Conservation (phyloP, 2,888 invertebrate genomes). For the Dynastes grantii region DNA sequence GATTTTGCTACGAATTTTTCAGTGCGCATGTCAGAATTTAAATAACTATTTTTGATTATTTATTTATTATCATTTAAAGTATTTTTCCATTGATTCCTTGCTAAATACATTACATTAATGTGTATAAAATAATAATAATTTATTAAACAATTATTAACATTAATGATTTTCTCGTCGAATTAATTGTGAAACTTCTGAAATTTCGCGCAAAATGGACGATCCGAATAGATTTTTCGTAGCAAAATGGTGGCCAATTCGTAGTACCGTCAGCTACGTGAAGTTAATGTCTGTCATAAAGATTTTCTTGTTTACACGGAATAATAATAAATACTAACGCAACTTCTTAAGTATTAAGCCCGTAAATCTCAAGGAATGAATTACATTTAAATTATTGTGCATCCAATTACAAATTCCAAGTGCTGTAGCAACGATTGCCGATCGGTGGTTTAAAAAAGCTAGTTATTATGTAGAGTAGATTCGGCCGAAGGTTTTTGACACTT, state of each 20-base stretch:
- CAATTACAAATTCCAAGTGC: constrained; percentile 9
- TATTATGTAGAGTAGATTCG: constrained; percentile 21
- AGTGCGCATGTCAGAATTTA: constrained; percentile 25
- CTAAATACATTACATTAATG: not conserved
- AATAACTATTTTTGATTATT: not conserved
- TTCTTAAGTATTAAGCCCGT: constrained; percentile 4
- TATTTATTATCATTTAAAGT: not conserved
- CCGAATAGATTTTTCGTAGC: constrained; percentile 41
- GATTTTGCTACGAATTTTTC: not conserved
- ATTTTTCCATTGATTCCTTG: not conserved
- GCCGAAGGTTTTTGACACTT: constrained; percentile 25
- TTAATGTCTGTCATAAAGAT: constrained; percentile 43
- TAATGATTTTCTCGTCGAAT: not conserved
- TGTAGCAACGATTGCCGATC: constrained; percentile 4
- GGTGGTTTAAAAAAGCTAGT: constrained; percentile 13
- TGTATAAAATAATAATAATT: not conserved
- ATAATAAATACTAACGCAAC: constrained; percentile 24
- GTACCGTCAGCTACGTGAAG: constrained; percentile 33
- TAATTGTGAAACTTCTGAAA: constrained; percentile 14
- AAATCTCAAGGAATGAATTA: not conserved
- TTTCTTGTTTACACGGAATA: constrained; percentile 23
- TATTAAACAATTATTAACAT: not conserved
- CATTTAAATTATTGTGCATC: constrained; percentile 15
- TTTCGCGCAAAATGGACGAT: not conserved
- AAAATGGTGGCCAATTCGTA: constrained; percentile 44